Percentiles rank a stretch among this genome's conserved stretches.
Evolutionary conservation across 2,113 vertebrate species (phyloP).

Genomic region (Anhinga rufa): DNA sequence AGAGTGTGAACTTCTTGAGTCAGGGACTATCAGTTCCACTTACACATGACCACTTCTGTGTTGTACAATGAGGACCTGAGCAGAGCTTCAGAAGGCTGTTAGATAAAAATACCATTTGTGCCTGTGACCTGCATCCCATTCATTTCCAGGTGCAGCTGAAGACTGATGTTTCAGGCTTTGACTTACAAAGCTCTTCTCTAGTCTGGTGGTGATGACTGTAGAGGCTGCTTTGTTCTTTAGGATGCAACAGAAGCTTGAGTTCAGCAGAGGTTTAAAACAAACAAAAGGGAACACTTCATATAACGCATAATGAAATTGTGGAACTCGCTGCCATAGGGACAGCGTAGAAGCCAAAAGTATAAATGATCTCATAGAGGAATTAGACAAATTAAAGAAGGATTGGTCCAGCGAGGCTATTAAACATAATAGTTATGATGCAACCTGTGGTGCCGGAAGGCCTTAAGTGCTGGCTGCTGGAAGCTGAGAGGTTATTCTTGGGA

Average conservation of each 20-base stretch:
- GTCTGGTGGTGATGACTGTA: background rate
- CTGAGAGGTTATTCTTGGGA: slow-evolving; percentile 22
- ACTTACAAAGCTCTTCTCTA: background rate
- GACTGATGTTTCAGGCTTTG: background rate
- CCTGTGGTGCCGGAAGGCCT: slow-evolving; percentile 6
- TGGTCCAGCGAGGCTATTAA: slow-evolving; percentile 39
- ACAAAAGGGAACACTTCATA: background rate
- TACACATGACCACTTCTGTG: rapidly evolving
- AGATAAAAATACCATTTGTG: background rate
- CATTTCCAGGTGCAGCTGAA: background rate
- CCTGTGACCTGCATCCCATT: background rate
- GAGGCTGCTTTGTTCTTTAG: background rate
- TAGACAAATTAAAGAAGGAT: slow-evolving; percentile 47
- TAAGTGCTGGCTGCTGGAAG: slow-evolving; percentile 21
- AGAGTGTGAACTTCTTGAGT: background rate
- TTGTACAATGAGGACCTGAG: background rate
- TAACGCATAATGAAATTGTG: background rate
- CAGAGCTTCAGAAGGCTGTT: background rate
- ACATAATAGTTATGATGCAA: slow-evolving; percentile 45
- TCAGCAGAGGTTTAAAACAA: background rate
- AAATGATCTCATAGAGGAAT: slow-evolving; percentile 40
- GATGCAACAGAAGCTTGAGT: background rate
- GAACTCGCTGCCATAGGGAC: background rate
- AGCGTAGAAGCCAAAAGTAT: background rate
- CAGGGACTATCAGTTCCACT: background rate